These are phyloP conservation scores for Chaetodon trifasciatus DNA, from an alignment of 2,797 vertebrate species.

Conservation along the genomic window DNA sequence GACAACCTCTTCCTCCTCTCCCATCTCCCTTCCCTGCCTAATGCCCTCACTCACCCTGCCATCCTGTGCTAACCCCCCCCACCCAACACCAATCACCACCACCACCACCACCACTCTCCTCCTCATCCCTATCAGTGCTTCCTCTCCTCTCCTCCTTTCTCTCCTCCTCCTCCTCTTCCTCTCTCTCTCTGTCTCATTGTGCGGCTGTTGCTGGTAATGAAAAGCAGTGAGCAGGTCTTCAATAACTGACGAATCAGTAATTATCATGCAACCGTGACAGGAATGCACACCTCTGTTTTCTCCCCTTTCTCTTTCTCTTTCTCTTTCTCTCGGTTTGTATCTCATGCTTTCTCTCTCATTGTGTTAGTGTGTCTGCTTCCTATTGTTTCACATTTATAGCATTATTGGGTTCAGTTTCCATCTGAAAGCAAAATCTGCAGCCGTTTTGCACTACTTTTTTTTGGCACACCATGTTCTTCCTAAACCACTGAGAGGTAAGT, in stretches of 20 bases:
- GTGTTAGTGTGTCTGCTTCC: conserved; percentile 37
- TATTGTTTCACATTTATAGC: conserved; percentile 62
- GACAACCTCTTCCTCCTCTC: conserved; percentile 65
- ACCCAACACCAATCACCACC: conserved; percentile 66
- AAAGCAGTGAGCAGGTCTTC: conserved; percentile 88
- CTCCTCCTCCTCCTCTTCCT: conserved; percentile 37
- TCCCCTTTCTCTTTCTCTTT: conserved; percentile 25
- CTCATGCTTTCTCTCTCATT: conserved; percentile 41
- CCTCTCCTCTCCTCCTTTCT: conserved; percentile 30
- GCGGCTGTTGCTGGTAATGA: conserved; percentile 88
- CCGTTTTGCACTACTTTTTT: conserved; percentile 34
- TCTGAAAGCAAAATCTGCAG: conserved; percentile 33
- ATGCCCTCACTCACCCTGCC: conserved; percentile 72
- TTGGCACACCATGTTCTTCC: conserved; percentile 14
- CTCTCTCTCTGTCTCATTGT: conserved; percentile 67
- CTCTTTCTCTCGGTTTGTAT: conserved; percentile 28
- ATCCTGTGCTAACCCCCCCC: conserved; percentile 64
- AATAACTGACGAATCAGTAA: conserved; percentile 88
- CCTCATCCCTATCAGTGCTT: conserved; percentile 58
- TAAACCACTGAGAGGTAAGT: conserved; percentile 23
- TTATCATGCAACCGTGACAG: conserved; percentile 89
- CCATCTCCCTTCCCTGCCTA: conserved; percentile 65
- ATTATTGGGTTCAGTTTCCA: conserved; percentile 43
- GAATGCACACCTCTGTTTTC: conserved; percentile 80
- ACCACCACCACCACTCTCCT: conserved; percentile 46